These are phyloP conservation scores for Lates calcarifer DNA, from an alignment of 2,113 vertebrate species.

Conservation along the genomic window DNA sequence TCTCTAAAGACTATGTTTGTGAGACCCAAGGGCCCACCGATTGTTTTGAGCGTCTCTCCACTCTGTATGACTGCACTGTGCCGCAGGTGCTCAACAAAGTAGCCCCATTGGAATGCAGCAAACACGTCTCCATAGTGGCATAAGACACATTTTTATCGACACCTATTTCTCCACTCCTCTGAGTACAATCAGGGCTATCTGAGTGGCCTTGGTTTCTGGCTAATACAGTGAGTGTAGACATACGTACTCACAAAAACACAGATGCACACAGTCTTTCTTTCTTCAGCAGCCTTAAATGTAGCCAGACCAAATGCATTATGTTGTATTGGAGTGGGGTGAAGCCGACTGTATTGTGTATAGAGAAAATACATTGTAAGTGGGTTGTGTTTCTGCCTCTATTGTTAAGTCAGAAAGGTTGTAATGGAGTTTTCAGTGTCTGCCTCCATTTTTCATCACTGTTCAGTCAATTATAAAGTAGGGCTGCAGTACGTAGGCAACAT, in stretches of 20 bases:
- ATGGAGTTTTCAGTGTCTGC: constrained; percentile 34
- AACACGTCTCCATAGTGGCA: constrained; percentile 45
- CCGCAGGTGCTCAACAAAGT: constrained; percentile 60
- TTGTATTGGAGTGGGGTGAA: constrained; percentile 22
- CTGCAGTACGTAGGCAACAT: constrained; percentile 22
- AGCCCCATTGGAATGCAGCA: constrained; percentile 59
- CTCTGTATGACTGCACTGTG: constrained; percentile 46
- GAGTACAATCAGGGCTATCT: constrained; percentile 58
- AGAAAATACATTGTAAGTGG: constrained; percentile 24
- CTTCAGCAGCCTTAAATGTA: constrained; percentile 1
- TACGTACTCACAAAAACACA: constrained; percentile 27
- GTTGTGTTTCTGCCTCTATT: constrained; percentile 29
- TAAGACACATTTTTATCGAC: constrained; percentile 56
- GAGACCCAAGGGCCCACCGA: constrained; percentile 43
- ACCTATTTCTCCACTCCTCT: constrained; percentile 54
- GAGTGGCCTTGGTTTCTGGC: constrained; percentile 56
- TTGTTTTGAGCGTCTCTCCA: constrained; percentile 66
- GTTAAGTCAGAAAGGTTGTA: constrained; percentile 38
- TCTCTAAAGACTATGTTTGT: constrained; percentile 57
- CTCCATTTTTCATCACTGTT: constrained; percentile 23
- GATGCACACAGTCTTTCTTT: constrained; percentile 7
- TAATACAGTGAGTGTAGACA: constrained; percentile 43
- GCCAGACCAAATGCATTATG: constrained; percentile 22
- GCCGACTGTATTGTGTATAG: constrained; percentile 6
- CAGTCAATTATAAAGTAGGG: constrained; percentile 36